Evolutionary conservation across 2,113 vertebrate species (phyloP).

Genomic region (Terrapene triunguis): DNA sequence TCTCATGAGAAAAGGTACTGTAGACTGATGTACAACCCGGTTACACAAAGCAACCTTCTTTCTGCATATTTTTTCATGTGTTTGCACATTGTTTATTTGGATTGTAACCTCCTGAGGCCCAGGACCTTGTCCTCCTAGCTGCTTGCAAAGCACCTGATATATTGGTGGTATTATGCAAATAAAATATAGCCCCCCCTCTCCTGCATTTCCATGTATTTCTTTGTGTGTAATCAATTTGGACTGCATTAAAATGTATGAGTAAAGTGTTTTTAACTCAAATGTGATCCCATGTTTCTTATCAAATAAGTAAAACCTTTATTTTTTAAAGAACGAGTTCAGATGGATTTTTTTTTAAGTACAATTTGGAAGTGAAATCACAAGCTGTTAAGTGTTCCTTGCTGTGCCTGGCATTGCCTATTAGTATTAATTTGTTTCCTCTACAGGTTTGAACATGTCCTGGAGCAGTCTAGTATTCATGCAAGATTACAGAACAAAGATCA

Average conservation of each 20-base stretch:
- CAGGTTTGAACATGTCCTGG: constrained; percentile 16
- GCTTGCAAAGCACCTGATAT: background rate
- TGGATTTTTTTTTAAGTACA: background rate
- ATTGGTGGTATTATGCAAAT: background rate
- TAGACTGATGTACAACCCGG: background rate
- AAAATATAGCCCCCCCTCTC: background rate
- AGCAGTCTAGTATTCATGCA: background rate
- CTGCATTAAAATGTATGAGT: background rate
- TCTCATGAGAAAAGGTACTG: background rate
- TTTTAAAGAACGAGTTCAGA: constrained; percentile 31
- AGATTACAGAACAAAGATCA: constrained; percentile 2
- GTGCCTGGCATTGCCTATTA: background rate
- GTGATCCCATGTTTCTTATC: background rate
- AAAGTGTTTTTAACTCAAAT: constrained; percentile 34
- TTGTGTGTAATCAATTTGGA: background rate
- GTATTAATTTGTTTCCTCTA: constrained; percentile 22
- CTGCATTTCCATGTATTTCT: background rate
- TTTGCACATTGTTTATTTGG: background rate
- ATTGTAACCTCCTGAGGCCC: constrained; percentile 3
- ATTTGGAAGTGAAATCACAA: background rate
- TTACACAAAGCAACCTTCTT: background rate
- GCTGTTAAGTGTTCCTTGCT: background rate
- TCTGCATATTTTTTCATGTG: background rate
- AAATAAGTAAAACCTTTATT: constrained; percentile 3
- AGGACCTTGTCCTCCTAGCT: background rate